phyloP scores from a whole-genome alignment of 2,797 vertebrate species.

The Centroberyx gerrardi region DNA sequence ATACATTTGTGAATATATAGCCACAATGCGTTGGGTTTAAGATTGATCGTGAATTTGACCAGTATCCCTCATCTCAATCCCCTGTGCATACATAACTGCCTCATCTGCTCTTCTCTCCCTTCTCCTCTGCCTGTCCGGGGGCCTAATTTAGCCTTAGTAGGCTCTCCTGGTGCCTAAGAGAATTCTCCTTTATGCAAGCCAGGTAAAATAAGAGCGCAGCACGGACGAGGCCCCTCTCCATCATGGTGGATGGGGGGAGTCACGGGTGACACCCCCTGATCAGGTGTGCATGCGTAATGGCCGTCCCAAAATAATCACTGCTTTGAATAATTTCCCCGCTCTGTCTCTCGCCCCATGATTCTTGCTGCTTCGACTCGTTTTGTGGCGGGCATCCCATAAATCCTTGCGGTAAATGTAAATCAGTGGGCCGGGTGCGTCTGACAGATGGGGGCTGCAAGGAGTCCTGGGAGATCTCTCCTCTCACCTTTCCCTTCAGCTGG shows the following conservation, averaged over 20 bases:
- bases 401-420: conserved; percentile 95
- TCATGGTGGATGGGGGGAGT: conserved; percentile 89
- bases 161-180: conserved; percentile 84
- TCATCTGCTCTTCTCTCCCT: conserved; percentile 80
- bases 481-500: conserved; percentile 94
- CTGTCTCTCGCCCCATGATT: conserved; percentile 86
- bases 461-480: conserved; percentile 93
- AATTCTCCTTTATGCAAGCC: conserved; percentile 90
- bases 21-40: conserved; percentile 58
- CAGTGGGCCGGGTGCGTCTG: conserved; percentile 89
- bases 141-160: conserved; percentile 87
- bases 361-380: conserved; percentile 97
- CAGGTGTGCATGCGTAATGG: conserved; percentile 96
- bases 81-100: conserved; percentile 82
- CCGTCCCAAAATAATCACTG: conserved; percentile 94
- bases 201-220: conserved; percentile 88
- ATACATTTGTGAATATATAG: conserved; percentile 66
- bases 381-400: conserved; percentile 94
- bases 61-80: conserved; percentile 83
- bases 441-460: conserved; percentile 90
- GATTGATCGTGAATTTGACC: conserved; percentile 83
- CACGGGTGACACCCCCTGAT: conserved; percentile 93
- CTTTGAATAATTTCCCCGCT: conserved; percentile 93
- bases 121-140: conserved; percentile 82
- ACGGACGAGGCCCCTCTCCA: conserved; percentile 86